A percentile compares a stretch with the other conserved stretches of the same genome.
These are phyloP conservation scores for Heliconius ismenius DNA, from an alignment of 2,888 invertebrate species.

Conservation along the genomic window DNA sequence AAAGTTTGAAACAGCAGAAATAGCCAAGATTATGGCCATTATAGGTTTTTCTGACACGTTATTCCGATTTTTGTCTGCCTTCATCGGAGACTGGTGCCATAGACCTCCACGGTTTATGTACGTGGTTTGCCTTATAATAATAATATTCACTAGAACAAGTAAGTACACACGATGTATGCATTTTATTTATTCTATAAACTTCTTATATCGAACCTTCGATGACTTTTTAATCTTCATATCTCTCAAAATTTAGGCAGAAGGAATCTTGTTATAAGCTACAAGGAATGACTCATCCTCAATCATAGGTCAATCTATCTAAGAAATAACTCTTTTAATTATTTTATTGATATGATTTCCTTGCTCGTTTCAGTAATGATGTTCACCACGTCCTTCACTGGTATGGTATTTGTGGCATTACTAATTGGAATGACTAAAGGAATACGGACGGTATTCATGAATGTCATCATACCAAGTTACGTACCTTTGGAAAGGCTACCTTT, in stretches of 20 bases:
- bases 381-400: constrained; percentile 67
- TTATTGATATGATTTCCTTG: neutral
- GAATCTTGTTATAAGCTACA: neutral
- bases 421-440: constrained; percentile 87
- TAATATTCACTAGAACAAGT: constrained; percentile 84
- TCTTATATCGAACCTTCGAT: neutral
- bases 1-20: constrained; percentile 79
- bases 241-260: neutral
- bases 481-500: constrained; percentile 85
- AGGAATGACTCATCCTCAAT: neutral
- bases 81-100: constrained; percentile 84
- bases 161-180: constrained; percentile 59
- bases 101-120: constrained; percentile 85
- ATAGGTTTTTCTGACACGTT: constrained; percentile 82
- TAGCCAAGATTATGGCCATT: constrained; percentile 84
- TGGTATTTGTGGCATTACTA: constrained; percentile 78
- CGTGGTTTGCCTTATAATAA: constrained; percentile 81
- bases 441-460: constrained; percentile 85
- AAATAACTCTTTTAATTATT: neutral
- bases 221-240: neutral
- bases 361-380: constrained; percentile 74
- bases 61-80: constrained; percentile 84
- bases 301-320: neutral
- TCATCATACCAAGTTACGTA: constrained; percentile 86
- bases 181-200: neutral